phyloP scores from a whole-genome alignment of 2,113 vertebrate species.

The Forbesichthys agassizii region DNA sequence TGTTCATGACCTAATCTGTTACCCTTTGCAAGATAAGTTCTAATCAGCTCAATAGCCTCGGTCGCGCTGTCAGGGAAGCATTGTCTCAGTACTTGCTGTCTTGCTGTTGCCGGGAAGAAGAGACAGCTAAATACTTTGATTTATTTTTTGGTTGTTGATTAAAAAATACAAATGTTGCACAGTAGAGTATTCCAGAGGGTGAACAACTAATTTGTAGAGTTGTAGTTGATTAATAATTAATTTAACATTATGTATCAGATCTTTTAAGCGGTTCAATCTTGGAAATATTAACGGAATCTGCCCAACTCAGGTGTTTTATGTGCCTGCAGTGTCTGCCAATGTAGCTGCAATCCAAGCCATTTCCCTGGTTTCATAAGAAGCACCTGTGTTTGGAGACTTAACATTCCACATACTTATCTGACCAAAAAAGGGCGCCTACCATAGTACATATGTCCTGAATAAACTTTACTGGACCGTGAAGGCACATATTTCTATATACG shows the following conservation, averaged over 20 bases:
- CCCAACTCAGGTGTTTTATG: constrained; percentile 64
- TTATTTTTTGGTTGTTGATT: too few species aligned
- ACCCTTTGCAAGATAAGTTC: constrained; percentile 20
- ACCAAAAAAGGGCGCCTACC: constrained; percentile 70
- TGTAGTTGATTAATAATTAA: constrained; percentile 36
- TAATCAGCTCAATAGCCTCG: constrained; percentile 17
- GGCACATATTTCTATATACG: constrained; percentile 41
- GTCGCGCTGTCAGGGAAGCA: constrained; percentile 39
- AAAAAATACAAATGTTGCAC: constrained; percentile 14
- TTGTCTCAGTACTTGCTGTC: constrained; percentile 11
- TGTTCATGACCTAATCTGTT: constrained; percentile 15
- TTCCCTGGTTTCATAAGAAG: constrained; percentile 73
- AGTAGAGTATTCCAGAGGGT: constrained; percentile 29
- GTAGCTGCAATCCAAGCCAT: constrained; percentile 72
- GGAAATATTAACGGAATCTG: constrained; percentile 65
- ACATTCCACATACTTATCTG: constrained; percentile 75
- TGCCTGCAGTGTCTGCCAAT: constrained; percentile 66
- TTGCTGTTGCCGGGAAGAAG: not conserved
- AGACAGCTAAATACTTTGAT: too few species aligned
- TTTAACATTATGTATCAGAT: constrained; percentile 56
- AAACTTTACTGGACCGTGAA: constrained; percentile 63
- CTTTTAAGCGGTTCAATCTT: constrained; percentile 56
- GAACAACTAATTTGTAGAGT: constrained; percentile 41
- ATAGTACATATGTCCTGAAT: constrained; percentile 66
- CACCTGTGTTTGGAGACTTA: constrained; percentile 80